Base-by-base conservation (phyloP, 2,797 vertebrate genomes). In the Poliocrania exsul region DNA sequence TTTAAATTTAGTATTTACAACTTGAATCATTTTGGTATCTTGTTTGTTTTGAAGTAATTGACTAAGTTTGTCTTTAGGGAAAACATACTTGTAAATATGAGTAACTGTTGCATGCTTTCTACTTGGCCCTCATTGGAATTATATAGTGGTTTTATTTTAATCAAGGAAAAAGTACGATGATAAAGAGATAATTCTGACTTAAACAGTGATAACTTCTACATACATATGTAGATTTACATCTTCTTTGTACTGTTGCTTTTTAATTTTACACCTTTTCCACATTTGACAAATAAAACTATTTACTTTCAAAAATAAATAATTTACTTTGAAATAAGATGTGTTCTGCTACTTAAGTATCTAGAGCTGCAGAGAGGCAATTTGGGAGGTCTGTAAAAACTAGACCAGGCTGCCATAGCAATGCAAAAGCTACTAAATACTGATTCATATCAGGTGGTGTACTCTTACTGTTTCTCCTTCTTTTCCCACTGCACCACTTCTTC, bases 11-110 rank as follows among this genome's bases (percentile, higher is more conserved):
- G 2, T 62, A 38, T 57, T 95, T 11, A 25, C 69, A 73, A 70
- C 18, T 66, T 47, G 17, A 28, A 65, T 82, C 16, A 47, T 83
- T 86, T 46, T 42, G 8, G 5, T 72, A 23, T 46, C 24, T n/a
- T 57, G 21, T 24, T 88, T 86, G 64, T 93, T 92, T 91, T 72
- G 64, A 12, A 81, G n/a, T 37, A 84, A 75, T 73, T 93, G 31
- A 28, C 15, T 56, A 84, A 57, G 8, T 31, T 81, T 88, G 40
- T 75, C 56, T 90, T 71, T 47, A 71, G 46, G 37, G 38, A 80
- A 77, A 44, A 29, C 3, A 4, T 40, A 13, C 42, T 90, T 88
- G 49, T 73, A 86, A 81, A 66, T 88, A 61, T 49, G 53, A 37
- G 23, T 57, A 86, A n/a, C 33, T 86, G 21, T 20, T 56, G 31